Evolutionary conservation across 2,113 vertebrate genomes (phyloP).

Genomic region (Pristiophorus japonicus): DNA sequence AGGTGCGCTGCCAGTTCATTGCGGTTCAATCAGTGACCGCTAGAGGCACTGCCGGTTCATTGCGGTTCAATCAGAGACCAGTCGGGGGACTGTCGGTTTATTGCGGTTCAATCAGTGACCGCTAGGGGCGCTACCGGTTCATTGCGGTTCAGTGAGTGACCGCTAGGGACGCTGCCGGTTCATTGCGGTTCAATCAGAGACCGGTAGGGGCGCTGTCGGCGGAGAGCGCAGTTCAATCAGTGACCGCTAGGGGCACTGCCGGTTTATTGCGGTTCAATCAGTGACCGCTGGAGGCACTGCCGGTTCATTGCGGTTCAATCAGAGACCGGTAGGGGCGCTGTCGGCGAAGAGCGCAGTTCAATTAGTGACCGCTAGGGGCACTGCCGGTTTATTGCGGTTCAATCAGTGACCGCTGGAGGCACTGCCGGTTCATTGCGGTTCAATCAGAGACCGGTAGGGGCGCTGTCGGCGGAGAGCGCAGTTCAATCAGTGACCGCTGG

Average conservation of each 20-base stretch:
- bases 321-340: neutral
- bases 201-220: too few species aligned
- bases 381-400: neutral
- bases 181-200: too few species aligned
- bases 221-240: too few species aligned
- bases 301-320: neutral
- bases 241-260: neutral
- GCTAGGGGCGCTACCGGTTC: too few species aligned
- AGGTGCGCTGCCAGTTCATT: too few species aligned
- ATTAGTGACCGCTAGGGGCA: neutral
- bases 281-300: neutral
- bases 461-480: neutral
- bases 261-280: neutral
- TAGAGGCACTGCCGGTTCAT: too few species aligned
- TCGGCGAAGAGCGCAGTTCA: neutral
- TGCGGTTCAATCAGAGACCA: too few species aligned
- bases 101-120: too few species aligned
- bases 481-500: neutral
- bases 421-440: neutral
- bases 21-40: too few species aligned
- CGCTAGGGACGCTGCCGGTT: too few species aligned
- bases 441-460: neutral
- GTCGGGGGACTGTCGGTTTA: too few species aligned
- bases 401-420: neutral
- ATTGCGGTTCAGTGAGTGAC: too few species aligned